Evolutionary conservation across 2,113 vertebrate species (phyloP).

Genomic region (Vireo altiloquus): DNA sequence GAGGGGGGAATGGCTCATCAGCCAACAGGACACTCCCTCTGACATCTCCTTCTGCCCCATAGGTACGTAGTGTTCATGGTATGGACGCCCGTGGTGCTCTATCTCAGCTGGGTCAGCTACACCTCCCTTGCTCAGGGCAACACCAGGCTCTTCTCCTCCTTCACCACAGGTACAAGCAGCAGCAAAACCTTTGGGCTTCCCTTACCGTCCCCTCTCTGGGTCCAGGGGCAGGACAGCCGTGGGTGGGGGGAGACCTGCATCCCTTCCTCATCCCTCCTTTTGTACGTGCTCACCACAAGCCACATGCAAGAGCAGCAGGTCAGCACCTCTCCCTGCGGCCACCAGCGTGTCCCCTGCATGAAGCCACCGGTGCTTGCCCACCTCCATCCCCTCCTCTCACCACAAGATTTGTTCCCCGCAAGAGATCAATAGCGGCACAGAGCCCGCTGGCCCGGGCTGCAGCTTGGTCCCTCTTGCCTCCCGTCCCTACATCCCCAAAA

Average conservation of each 20-base stretch:
- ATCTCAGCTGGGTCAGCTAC: slow-evolving; percentile 86
- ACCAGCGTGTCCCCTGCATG: background rate
- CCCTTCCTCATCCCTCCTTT: background rate
- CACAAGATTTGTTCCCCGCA: accelerated
- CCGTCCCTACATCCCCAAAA: background rate
- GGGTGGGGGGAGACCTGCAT: background rate
- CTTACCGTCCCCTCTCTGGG: accelerated
- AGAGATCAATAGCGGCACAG: accelerated
- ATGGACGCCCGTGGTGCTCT: slow-evolving; percentile 89
- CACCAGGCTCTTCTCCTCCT: slow-evolving; percentile 77
- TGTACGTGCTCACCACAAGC: accelerated
- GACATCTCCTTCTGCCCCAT: background rate
- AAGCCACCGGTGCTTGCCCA: background rate
- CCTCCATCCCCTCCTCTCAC: background rate
- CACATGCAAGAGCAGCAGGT: accelerated
- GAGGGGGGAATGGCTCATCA: accelerated
- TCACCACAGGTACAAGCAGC: slow-evolving; percentile 70
- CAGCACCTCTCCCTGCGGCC: background rate
- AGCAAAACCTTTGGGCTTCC: background rate
- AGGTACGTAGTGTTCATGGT: slow-evolving; percentile 91
- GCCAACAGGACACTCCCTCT: background rate
- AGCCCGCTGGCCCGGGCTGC: background rate
- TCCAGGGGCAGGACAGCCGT: background rate
- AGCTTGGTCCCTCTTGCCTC: background rate
- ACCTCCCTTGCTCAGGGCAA: slow-evolving; percentile 77